Evolutionary conservation across 2,797 vertebrate species (phyloP), one percentile per base, ranked within the genome.

Genomic region (Diplodus sargus): DNA sequence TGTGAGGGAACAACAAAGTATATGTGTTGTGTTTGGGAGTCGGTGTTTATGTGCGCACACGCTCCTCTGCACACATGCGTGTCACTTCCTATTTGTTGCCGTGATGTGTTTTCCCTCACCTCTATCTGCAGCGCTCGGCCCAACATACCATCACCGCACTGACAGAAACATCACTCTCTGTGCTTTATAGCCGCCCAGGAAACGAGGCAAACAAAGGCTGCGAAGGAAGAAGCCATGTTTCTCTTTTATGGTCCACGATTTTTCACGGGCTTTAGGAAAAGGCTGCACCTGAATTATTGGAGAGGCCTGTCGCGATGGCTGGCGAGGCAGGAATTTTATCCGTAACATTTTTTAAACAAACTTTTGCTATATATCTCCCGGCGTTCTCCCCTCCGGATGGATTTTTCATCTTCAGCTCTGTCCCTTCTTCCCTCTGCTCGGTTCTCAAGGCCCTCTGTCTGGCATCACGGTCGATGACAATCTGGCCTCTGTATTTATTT

Each of bases 51-150:
- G 64, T 87, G 83, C 12, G 60, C 73, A 52, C 67, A 65, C 23
- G 51, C 54, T 59, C 42, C 52, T 73, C 66, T 54, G 70, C 83
- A 79, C 79, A 77, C 74, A 61, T 65, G 75, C 67, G 39, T 85
- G 83, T 85, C 79, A 70, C 76, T 90, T 92, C 86, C 79, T 81
- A 85, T 89, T 90, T 90, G 88, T 85, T 84, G 80, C 53, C 69
- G 77, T 82, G 69, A 85, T 84, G 60, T 76, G 83, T 82, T 77
- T 76, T 51, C 78, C 70, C 63, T 75, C 67, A 68, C 80, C 86
- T 68, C 69, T n/a, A 52, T 64, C 71, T 30, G 20, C 69, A 14
- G 0, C 20, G 12, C 68, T 73, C 70, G 34, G 78, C 67, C 79
- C 67, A 78, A 76, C 76, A 70, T 67, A 74, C 78, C 84, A 78